phyloP scores from a whole-genome alignment of 2,888 invertebrate genomes.

The Thera obeliscata region DNA sequence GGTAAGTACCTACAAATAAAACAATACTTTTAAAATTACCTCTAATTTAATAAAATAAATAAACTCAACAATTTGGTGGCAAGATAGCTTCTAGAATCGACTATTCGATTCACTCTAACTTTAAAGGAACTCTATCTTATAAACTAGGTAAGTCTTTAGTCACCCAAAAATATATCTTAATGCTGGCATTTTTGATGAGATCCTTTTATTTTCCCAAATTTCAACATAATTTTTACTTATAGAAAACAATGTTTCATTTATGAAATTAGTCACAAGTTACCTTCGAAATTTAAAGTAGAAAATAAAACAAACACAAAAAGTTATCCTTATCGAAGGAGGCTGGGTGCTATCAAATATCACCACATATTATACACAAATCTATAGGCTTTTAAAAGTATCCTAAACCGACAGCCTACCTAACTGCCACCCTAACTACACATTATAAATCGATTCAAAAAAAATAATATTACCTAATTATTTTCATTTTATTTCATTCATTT shows the following conservation, averaged over 20 bases:
- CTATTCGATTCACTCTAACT: conserved; percentile 47
- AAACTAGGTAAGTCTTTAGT: conserved; percentile 47
- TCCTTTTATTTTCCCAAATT: background rate
- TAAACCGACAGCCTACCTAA: no score
- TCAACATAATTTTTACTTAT: background rate
- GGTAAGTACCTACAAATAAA: background rate
- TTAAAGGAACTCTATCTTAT: conserved; percentile 69
- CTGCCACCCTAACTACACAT: no score
- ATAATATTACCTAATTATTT: no score
- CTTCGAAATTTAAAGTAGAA: background rate
- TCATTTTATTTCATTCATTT: no score
- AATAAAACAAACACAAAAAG: background rate
- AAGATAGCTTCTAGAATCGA: conserved; percentile 77
- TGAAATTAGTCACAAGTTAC: background rate
- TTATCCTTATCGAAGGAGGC: background rate
- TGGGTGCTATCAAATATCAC: background rate
- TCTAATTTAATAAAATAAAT: conserved; percentile 71
- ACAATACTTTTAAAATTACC: conserved; percentile 6
- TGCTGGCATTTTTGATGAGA: conserved; percentile 38
- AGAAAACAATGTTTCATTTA: background rate
- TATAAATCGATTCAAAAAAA: no score
- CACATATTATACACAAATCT: background rate
- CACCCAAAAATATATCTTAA: conserved; percentile 40
- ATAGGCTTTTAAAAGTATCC: no score
- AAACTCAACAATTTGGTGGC: conserved; percentile 78